Conservation (phyloP, 2,888 invertebrate species). For the Drosophila monieri region DNA sequence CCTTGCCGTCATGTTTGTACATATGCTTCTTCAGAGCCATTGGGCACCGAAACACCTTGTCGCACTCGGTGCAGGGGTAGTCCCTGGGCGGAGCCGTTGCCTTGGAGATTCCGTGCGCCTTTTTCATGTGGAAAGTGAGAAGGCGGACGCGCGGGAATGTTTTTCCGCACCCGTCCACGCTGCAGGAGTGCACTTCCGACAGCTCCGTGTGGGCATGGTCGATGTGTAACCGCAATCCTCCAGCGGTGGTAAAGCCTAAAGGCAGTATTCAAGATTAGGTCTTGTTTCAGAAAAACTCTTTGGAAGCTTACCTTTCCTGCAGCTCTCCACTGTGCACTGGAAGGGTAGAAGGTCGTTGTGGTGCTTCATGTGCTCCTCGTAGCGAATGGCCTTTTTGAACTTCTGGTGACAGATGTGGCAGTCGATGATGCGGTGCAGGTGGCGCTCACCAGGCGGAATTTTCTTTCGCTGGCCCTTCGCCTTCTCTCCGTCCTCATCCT, state of each 20-base stretch:
- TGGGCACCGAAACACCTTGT: constrained; percentile 81
- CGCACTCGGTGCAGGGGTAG: constrained; percentile 81
- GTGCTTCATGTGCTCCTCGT: constrained; percentile 81
- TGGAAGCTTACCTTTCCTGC: constrained; percentile 59
- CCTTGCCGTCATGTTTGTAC: constrained; percentile 82
- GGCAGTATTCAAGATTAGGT: background rate
- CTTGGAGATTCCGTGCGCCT: constrained; percentile 74
- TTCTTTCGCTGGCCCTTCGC: constrained; percentile 60
- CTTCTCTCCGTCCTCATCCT: constrained; percentile 47
- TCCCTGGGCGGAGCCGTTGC: constrained; percentile 73
- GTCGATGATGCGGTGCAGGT: constrained; percentile 76
- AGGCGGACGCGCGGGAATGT: constrained; percentile 79
- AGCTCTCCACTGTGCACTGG: constrained; percentile 78
- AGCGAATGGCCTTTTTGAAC: constrained; percentile 78
- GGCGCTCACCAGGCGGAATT: constrained; percentile 67
- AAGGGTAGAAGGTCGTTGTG: constrained; percentile 81
- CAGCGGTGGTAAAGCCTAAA: constrained; percentile 76
- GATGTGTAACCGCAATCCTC: constrained; percentile 76
- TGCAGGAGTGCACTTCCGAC: constrained; percentile 73
- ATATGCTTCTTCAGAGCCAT: constrained; percentile 82
- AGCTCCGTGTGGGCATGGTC: constrained; percentile 80
- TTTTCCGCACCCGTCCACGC: constrained; percentile 78
- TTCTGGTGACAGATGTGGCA: constrained; percentile 81
- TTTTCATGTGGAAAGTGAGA: constrained; percentile 78
- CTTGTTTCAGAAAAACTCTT: background rate